Percentiles rank a stretch among this genome's conserved stretches.
Evolutionary conservation across 2,888 invertebrate species (phyloP).

Genomic region (Diaphora mendica): DNA sequence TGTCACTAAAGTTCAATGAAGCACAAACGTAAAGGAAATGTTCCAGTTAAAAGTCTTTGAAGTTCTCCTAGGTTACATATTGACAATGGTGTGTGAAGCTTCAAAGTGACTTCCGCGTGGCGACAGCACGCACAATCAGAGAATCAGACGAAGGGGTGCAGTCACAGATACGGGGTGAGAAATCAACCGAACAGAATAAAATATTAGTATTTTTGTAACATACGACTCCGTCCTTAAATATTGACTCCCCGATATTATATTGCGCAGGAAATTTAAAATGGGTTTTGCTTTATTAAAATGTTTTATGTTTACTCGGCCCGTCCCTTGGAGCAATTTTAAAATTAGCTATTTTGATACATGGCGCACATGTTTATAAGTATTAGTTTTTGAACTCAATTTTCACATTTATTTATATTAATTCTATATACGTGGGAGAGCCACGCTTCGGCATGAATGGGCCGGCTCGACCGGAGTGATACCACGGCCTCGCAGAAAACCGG

Average conservation of each 20-base stretch:
- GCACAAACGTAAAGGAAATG: conserved; percentile 16
- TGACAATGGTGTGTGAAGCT: conserved; percentile 61
- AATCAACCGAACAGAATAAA: conserved; percentile 64
- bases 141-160: conserved; percentile 32
- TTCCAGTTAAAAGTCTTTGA: conserved; percentile 54
- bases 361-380: conserved; percentile 15
- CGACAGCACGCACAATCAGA: conserved; percentile 64
- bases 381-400: neutral
- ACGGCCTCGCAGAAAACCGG: no score
- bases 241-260: conserved; percentile 46
- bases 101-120: conserved; percentile 66
- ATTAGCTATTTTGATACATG: conserved; percentile 23
- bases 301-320: conserved; percentile 32
- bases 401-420: neutral
- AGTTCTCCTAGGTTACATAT: conserved; percentile 54
- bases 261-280: conserved; percentile 46
- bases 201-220: conserved; percentile 56
- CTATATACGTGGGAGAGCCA: no score
- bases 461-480: no score
- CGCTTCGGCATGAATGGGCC: no score
- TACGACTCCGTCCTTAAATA: conserved; percentile 47
- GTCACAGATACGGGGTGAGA: conserved; percentile 52
- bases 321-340: conserved; percentile 39
- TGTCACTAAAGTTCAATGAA: conserved; percentile 4
- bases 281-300: conserved; percentile 43